Percentiles rank a stretch among this genome's conserved stretches.
Evolutionary conservation across 2,797 vertebrate species (phyloP).

Genomic region (Neosilurus mollespiculum): DNA sequence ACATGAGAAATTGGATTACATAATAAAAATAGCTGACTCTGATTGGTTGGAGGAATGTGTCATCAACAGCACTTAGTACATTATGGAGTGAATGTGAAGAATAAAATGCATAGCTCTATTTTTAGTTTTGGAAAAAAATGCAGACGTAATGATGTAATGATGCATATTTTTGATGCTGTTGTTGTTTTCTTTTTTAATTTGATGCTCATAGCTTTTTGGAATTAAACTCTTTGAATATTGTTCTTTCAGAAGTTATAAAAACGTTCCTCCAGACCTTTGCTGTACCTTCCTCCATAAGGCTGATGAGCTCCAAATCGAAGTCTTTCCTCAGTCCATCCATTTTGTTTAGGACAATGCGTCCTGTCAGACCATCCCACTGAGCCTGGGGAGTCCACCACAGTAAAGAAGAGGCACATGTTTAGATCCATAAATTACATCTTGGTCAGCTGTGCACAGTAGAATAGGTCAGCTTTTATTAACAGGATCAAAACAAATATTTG

Average conservation of each 20-base stretch:
- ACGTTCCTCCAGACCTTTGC: conserved; percentile 79
- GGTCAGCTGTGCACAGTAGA: background rate
- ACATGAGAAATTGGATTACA: too few relatives aligned
- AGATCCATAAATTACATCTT: background rate
- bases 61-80: too few relatives aligned
- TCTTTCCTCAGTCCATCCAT: conserved; percentile 92
- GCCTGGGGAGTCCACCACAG: conserved; percentile 71
- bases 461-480: background rate
- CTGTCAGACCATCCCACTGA: conserved; percentile 94
- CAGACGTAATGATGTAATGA: too few relatives aligned
- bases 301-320: conserved; percentile 98
- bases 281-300: conserved; percentile 93
- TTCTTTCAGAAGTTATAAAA: background rate
- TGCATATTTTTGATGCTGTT: too few relatives aligned
- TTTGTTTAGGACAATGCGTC: conserved; percentile 94
- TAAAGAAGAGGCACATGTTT: conserved; percentile 18
- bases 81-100: too few relatives aligned
- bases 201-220: too few relatives aligned
- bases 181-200: too few relatives aligned
- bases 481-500: background rate
- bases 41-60: too few relatives aligned
- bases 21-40: too few relatives aligned
- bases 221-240: background rate
- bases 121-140: too few relatives aligned
- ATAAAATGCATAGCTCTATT: too few relatives aligned